phyloP scores from a whole-genome alignment of 2,888 invertebrate species.

The Allacma fusca region DNA sequence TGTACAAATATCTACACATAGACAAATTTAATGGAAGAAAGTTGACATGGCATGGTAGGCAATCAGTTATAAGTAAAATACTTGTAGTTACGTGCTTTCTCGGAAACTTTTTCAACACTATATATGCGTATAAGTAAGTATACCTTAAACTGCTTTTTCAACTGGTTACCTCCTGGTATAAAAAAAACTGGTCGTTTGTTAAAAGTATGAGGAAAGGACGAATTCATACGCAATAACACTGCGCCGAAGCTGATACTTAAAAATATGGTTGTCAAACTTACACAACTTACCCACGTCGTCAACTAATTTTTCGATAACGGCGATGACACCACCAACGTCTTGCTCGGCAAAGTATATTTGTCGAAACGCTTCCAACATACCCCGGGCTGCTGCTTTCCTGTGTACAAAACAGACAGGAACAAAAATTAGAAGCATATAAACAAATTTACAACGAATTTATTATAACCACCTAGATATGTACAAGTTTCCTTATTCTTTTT shows the following conservation, averaged over 20 bases:
- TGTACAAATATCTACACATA: too few relatives aligned
- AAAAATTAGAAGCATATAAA: neutral
- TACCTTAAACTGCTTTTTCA: too few relatives aligned
- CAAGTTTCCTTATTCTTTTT: too few relatives aligned
- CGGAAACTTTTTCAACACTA: too few relatives aligned
- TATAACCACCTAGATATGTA: too few relatives aligned
- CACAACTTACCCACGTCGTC: conserved; percentile 58
- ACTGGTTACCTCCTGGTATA: too few relatives aligned
- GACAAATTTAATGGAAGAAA: too few relatives aligned
- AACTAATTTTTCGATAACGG: conserved; percentile 59
- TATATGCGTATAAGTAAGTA: too few relatives aligned
- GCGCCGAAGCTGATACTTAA: conserved; percentile 8
- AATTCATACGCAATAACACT: neutral
- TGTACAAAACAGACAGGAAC: neutral
- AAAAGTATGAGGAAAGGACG: neutral
- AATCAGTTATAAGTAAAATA: too few relatives aligned
- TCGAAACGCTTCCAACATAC: conserved; percentile 58
- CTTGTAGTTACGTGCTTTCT: too few relatives aligned
- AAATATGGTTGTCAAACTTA: conserved; percentile 9
- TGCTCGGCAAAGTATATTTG: conserved; percentile 57
- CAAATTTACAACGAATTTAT: neutral
- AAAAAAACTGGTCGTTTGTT: neutral
- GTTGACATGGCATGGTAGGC: too few relatives aligned
- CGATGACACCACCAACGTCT: conserved; percentile 56
- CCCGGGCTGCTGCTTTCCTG: conserved; percentile 59